Conservation (phyloP, 2,113 vertebrate species). For the Ascaphus truei region DNA sequence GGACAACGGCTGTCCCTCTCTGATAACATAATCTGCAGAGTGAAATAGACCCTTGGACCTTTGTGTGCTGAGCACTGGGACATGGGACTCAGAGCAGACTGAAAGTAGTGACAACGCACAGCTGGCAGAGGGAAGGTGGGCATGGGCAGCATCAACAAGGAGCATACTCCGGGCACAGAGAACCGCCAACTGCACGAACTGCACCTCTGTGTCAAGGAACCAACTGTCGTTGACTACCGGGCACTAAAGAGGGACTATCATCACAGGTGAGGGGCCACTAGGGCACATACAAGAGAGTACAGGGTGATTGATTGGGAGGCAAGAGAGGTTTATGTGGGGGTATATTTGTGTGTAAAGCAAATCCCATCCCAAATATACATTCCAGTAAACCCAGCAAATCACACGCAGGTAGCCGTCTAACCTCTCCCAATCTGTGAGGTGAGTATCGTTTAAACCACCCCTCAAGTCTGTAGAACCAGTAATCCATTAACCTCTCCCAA, state of each 20-base stretch:
- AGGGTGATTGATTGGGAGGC: too few relatives aligned
- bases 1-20: conserved; percentile 18
- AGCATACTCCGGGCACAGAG: neutral
- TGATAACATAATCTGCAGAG: conserved; percentile 32
- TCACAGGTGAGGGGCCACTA: conserved; percentile 49
- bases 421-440: too few relatives aligned
- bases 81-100: neutral
- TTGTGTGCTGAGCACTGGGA: neutral
- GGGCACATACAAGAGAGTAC: neutral
- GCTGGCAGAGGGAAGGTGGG: neutral
- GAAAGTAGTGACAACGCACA: neutral
- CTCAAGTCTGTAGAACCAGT: too few relatives aligned
- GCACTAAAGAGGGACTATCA: conserved; percentile 43
- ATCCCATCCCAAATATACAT: too few relatives aligned
- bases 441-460: too few relatives aligned
- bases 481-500: too few relatives aligned
- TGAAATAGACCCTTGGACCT: conserved; percentile 21
- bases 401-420: too few relatives aligned
- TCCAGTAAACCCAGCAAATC: too few relatives aligned
- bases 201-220: conserved; percentile 1
- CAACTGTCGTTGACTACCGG: conserved; percentile 15
- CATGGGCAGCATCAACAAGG: conserved; percentile 42
- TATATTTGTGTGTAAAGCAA: neutral
- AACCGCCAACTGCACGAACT: neutral
- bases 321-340: too few relatives aligned